Percentiles rank a stretch among this genome's conserved stretches.
phyloP scores from a whole-genome alignment of 2,888 invertebrate genomes.

The Fabriciana adippe region DNA sequence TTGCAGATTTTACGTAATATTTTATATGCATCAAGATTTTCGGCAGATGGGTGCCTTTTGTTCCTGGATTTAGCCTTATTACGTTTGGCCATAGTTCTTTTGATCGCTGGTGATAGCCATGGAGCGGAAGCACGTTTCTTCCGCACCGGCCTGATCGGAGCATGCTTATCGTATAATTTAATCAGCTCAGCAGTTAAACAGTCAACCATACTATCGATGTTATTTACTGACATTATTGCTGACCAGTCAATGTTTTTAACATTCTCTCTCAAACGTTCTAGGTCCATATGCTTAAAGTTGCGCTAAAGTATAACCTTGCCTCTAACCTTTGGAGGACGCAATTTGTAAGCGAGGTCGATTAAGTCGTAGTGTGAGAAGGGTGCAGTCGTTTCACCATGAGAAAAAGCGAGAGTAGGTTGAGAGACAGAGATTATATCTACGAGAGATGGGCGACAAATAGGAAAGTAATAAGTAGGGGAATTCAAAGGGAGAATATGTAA shows the following conservation, averaged over 20 bases:
- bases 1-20: too few species aligned
- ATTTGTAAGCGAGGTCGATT: constrained; percentile 6
- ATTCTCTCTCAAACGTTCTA: constrained; percentile 23
- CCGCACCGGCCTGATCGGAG: too few species aligned
- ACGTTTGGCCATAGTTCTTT: too few species aligned
- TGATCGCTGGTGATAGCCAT: too few species aligned
- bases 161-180: too few species aligned
- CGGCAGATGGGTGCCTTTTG: too few species aligned
- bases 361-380: constrained; percentile 37
- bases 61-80: too few species aligned
- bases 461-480: constrained; percentile 19
- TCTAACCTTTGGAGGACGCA: constrained; percentile 24
- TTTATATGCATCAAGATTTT: too few species aligned
- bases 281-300: constrained; percentile 28
- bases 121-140: too few species aligned
- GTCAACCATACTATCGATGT: too few species aligned
- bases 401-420: constrained; percentile 20
- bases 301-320: constrained; percentile 30
- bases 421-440: constrained; percentile 21
- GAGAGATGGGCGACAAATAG: constrained; percentile 25
- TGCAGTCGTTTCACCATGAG: constrained; percentile 25
- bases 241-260: constrained; percentile 29
- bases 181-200: too few species aligned
- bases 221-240: not conserved
- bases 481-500: constrained; percentile 14